Conservation (phyloP, 2,888 invertebrate species). For the Drosophila bunnanda region DNA sequence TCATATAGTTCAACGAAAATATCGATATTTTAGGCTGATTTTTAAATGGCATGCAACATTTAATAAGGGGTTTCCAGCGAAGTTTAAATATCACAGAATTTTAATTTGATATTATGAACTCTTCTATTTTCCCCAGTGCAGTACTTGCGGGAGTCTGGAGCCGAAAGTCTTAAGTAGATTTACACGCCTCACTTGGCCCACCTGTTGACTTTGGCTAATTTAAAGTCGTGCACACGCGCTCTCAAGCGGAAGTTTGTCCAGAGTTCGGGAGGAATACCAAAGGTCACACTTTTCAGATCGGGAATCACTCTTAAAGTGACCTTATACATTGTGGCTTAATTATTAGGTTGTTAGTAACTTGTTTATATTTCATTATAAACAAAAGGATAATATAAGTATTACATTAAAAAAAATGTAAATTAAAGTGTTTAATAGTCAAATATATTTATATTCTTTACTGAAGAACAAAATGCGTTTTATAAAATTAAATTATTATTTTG, state of each 20-base stretch:
- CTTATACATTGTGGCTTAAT: background rate
- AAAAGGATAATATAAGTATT: accelerated
- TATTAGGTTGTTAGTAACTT: background rate
- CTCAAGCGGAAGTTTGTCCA: slow-evolving; percentile 43
- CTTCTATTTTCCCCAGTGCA: background rate
- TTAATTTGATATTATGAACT: too few relatives aligned
- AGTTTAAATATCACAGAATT: too few relatives aligned
- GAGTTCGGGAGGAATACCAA: slow-evolving; percentile 21
- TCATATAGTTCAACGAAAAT: too few relatives aligned
- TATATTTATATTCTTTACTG: too few relatives aligned
- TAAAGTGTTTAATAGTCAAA: too few relatives aligned
- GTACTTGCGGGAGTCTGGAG: slow-evolving; percentile 17
- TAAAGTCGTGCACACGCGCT: slow-evolving; percentile 64
- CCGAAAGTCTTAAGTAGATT: slow-evolving; percentile 52
- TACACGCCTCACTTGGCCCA: slow-evolving; percentile 64
- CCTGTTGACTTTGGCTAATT: slow-evolving; percentile 75
- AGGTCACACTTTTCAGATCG: slow-evolving; percentile 18
- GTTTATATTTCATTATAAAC: too few relatives aligned
- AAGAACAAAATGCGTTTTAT: too few relatives aligned
- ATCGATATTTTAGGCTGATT: too few relatives aligned
- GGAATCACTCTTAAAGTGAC: slow-evolving; percentile 7
- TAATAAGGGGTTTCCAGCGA: too few relatives aligned
- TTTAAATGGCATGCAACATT: too few relatives aligned
- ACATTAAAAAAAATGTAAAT: background rate
- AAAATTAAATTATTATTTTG: too few relatives aligned